A percentile compares a stretch with the other conserved stretches of the same genome.
Evolutionary conservation across 2,888 invertebrate species (phyloP).

Genomic region (Clanis bilineata): DNA sequence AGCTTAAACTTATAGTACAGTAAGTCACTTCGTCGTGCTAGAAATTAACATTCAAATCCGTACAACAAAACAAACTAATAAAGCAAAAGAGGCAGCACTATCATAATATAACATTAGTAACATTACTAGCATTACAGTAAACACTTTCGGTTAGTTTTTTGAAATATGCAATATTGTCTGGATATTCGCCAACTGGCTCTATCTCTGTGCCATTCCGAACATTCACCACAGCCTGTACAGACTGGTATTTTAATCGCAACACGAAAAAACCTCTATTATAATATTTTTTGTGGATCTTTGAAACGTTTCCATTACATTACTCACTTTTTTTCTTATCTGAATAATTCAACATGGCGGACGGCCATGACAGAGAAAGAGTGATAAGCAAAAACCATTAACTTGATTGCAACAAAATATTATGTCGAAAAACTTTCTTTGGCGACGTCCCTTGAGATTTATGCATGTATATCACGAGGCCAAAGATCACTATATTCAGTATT

Average conservation of each 20-base stretch:
- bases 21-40: too few relatives aligned
- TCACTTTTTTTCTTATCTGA: constrained; percentile 43
- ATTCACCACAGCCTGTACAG: constrained; percentile 38
- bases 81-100: background rate
- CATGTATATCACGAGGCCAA: background rate
- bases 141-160: constrained; percentile 39
- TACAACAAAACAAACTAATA: background rate
- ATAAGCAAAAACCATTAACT: constrained; percentile 50
- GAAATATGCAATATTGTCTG: constrained; percentile 49
- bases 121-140: constrained; percentile 21
- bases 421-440: background rate
- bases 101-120: background rate
- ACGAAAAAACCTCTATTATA: constrained; percentile 39
- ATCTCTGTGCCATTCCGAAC: constrained; percentile 38
- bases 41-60: background rate
- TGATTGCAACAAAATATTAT: constrained; percentile 51
- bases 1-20: too few relatives aligned
- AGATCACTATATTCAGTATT: background rate
- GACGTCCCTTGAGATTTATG: background rate
- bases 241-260: constrained; percentile 48
- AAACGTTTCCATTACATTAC: constrained; percentile 56
- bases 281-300: constrained; percentile 46
- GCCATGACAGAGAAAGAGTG: constrained; percentile 44
- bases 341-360: constrained; percentile 51
- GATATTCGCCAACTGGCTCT: constrained; percentile 53